Evolutionary conservation across 2,888 invertebrate genomes (phyloP), one percentile per base, ranked within the genome.

Genomic region (Anorthoa munda): DNA sequence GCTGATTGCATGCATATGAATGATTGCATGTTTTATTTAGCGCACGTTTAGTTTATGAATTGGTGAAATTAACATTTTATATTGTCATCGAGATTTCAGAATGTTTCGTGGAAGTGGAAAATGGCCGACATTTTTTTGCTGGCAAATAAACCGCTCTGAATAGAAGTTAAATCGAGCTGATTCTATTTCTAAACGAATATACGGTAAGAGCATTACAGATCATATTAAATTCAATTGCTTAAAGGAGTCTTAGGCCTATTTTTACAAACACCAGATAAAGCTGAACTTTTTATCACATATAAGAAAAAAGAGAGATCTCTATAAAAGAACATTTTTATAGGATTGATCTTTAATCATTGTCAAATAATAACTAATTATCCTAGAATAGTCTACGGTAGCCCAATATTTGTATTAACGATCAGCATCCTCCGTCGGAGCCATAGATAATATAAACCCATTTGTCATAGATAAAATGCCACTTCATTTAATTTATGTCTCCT

Each of bases 391-490:
- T 69, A 82, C 86, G 78, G 76, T 81, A 90, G 88, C 87, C 71
- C 71, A 77, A 82, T 86, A 85, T 86, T 86, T 84, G 84, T 87
- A 86, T 77, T 83, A 79, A 78, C 76, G 85, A 82, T 83, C 83
- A 79, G 69, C 81, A 75, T 86, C 74, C 72, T 81, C 68, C 73
- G 73, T 81, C 78, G 72, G 74, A 59, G 76, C 77, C 71, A 77
- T 46, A 82, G 92, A 94, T 93, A 92, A 89, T 67, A 66, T 72
- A 50, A 69, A 71, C 83, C 87, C 93, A 93, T 95, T 93, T 91
- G 91, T 94, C 93, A 94, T 90, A 92, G 93, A 94, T 93, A 92
- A 92, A 81, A 77, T 75, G 80, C 72, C 82, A 82, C 82, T 88
- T 87, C 86, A 86, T 88, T 91, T 89, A 88, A 89, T 87, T 83